Base-by-base conservation (phyloP, 1,140 invertebrate species). In the Ooceraea biroi region DNA sequence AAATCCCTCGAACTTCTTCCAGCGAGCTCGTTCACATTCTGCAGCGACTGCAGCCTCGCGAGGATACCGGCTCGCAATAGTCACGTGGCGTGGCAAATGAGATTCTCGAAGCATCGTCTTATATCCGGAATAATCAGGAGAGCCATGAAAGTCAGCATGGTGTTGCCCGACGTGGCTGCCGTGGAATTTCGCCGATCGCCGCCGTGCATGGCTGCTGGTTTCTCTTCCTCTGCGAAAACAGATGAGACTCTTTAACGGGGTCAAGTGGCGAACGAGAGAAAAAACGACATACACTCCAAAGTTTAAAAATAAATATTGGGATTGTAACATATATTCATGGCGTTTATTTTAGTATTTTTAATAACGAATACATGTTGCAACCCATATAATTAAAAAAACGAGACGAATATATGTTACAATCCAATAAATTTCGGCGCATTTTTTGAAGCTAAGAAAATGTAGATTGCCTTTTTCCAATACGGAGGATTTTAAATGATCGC, bases 191-290 rank as follows among this genome's bases (percentile, higher is more conserved):
- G 77, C 7, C 90, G 89, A 84, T 90, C 89, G 17, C 89, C 89
- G 11, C 90, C 89, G 55, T 91, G 89, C 90, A 91, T 91, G 19
- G 90, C 90, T 0, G 90, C 90, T 10, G 89, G 86, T 74, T 91
- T 91, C 55, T 91, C 90, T 57, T 91, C 90, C 25, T 91, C 90
- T 91, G 78, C 2, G 77, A 90, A 78, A 52, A 86, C 19, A 82
- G 8, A 82, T 22, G 27, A 80, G 11, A 77, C 25, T 57, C 48
- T 17, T 68, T 30, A 63, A 69, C 19, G n/a, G 50, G 14, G 44
- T 71, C 1, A 30, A 80, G 36, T 1, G 30, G 30, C 5, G 5
- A 30, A 8, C 17, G 17, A 73, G 4, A 10, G 19, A 52, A 69
- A 66, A 72, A 55, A 48, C 2, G 10, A 46, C n/a, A 12, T 17